A percentile compares a stretch with the other conserved stretches of the same genome.
Evolutionary conservation across 2,113 vertebrate species (phyloP).

Genomic region (Bubo bubo): DNA sequence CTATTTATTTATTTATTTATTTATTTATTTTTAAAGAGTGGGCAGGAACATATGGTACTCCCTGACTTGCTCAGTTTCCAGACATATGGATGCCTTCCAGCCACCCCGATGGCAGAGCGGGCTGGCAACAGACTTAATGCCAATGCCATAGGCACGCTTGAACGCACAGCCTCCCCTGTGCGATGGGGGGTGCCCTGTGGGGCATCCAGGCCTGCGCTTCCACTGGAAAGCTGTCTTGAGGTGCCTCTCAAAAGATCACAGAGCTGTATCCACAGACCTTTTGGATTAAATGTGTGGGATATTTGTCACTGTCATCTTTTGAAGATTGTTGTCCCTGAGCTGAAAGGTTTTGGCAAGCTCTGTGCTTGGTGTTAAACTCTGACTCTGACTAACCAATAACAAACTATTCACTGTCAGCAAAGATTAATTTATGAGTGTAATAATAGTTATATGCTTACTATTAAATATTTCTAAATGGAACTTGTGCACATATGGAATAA

Average conservation of each 20-base stretch:
- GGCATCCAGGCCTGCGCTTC: neutral
- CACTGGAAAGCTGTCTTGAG: neutral
- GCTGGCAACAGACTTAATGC: neutral
- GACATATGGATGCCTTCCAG: neutral
- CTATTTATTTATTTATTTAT: fast-evolving
- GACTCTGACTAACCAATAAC: neutral
- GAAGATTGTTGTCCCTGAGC: neutral
- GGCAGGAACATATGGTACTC: neutral
- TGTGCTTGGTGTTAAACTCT: neutral
- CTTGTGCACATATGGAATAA: neutral
- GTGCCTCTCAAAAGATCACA: neutral
- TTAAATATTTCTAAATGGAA: slow-evolving; percentile 12
- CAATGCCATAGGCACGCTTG: neutral
- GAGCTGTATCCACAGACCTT: neutral
- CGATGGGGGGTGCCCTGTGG: neutral
- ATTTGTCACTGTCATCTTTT: neutral
- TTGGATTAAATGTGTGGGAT: neutral
- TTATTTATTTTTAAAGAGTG: neutral
- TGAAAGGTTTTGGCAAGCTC: slow-evolving; percentile 4
- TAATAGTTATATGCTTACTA: neutral
- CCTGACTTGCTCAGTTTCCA: neutral
- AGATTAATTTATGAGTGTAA: slow-evolving; percentile 39
- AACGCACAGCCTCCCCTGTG: neutral
- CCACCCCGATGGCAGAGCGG: neutral
- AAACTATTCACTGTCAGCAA: slow-evolving; percentile 22